Evolutionary conservation across 1,140 invertebrate species (phyloP), one percentile per base, ranked within the genome.

Genomic region (Latrodectus geometricus): DNA sequence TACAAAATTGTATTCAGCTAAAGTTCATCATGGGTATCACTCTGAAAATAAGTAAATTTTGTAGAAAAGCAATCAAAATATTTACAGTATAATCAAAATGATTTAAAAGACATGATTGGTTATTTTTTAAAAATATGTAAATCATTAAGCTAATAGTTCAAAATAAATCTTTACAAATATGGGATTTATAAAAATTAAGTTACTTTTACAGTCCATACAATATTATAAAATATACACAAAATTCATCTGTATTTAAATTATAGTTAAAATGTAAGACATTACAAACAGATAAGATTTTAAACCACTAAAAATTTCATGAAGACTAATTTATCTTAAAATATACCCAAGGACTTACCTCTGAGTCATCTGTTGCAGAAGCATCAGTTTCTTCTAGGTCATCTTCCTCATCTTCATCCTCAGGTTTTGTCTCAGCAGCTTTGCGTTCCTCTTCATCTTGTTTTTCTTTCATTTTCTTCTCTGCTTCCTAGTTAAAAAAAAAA

Each of bases 381-480:
- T 88, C 87, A 89, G 95, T 93, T 90, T 93, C 91, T 91, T 93
- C 54, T 8, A 61, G 8, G 0, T 61, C 54, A 14, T 61, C 90
- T n/a, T 90, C 92, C 90, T 89, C 94, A 93, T 91, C 90, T 11
- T 90, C 89, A 66, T 91, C 90, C 65, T 90, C 88, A 17, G 70
- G 86, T 73, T 94, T 93, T 84, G 92, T 91, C 87, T 94, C 90
- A 35, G 92, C 91, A 88, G 92, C 92, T 88, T 94, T 93, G 85
- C 93, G 93, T 89, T 97, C 96, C 78, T 95, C 96, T 89, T 97
- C 97, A 90, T 98, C 97, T 90, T 95, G 95, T 87, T 93, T 93
- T 88, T 96, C 96, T 92, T 98, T 99, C 95, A 97, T 96, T 91
- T 97, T 97, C 93, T 97, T 98, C 90, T 99, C 97, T 61, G 95